Conservation (phyloP, 2,113 vertebrate genomes). For the Percopsis transmontana region DNA sequence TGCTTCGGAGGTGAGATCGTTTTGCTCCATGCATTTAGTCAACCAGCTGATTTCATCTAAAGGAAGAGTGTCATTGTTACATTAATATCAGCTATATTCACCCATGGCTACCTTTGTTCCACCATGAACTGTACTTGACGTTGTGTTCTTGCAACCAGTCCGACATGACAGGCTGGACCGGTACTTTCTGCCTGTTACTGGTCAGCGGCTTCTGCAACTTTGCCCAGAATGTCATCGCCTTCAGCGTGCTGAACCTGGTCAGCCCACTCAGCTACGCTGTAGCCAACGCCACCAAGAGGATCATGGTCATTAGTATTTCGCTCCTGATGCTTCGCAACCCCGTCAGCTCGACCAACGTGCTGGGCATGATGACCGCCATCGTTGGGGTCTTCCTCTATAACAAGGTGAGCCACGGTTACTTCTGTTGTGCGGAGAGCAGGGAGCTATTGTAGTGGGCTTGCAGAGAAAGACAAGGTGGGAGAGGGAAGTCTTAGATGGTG, state of each 20-base stretch:
- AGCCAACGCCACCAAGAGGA: slow-evolving; percentile 95
- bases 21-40: too few species aligned
- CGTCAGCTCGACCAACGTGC: slow-evolving; percentile 86
- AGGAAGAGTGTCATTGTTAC: too few species aligned
- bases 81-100: too few species aligned
- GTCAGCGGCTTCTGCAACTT: slow-evolving; percentile 98
- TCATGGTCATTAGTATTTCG: slow-evolving; percentile 97
- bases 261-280: slow-evolving; percentile 97
- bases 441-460: not conserved
- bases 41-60: too few species aligned
- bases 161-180: slow-evolving; percentile 81
- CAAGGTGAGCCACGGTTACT: slow-evolving; percentile 78
- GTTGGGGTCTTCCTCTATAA: slow-evolving; percentile 96
- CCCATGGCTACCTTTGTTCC: too few species aligned
- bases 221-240: slow-evolving; percentile 97
- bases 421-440: not conserved
- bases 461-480: not conserved
- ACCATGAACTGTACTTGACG: not conserved
- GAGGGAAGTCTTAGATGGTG: too few species aligned
- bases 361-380: slow-evolving; percentile 97
- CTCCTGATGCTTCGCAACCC: slow-evolving; percentile 95
- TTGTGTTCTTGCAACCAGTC: slow-evolving; percentile 66
- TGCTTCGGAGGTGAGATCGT: too few species aligned
- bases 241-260: slow-evolving; percentile 94
- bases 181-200: slow-evolving; percentile 88